Percentiles rank a stretch among this genome's conserved stretches.
These are phyloP conservation scores for Trissolcus basalis DNA, from an alignment of 1,140 invertebrate genomes.

Conservation along the genomic window DNA sequence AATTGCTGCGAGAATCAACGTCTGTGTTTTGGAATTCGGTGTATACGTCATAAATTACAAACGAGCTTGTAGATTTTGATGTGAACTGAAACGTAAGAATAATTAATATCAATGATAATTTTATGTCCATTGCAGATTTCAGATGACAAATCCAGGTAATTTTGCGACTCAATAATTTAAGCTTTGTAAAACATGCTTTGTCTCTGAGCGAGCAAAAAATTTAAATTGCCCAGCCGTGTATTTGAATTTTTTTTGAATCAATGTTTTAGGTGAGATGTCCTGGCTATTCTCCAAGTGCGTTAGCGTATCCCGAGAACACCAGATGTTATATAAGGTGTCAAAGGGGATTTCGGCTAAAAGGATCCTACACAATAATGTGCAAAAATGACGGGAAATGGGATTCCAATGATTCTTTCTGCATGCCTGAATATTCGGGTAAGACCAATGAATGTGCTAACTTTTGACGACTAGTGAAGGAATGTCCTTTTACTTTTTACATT, in stretches of 20 bases:
- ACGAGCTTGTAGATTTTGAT: background rate
- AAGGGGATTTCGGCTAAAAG: conserved; percentile 75
- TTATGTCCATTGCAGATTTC: background rate
- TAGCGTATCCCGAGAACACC: conserved; percentile 72
- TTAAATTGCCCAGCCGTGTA: background rate
- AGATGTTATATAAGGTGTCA: conserved; percentile 79
- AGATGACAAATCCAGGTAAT: background rate
- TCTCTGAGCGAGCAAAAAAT: background rate
- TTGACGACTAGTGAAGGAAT: conserved; percentile 8
- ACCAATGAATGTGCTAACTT: background rate
- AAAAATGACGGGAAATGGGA: conserved; percentile 77
- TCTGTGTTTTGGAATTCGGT: background rate
- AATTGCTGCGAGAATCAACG: background rate
- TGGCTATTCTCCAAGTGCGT: conserved; percentile 64
- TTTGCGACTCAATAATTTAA: background rate
- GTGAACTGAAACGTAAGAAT: background rate
- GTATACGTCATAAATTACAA: background rate
- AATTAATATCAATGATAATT: background rate
- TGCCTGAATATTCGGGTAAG: conserved; percentile 51
- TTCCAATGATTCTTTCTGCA: conserved; percentile 73
- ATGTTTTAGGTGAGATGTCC: conserved; percentile 66
- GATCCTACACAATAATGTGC: conserved; percentile 75
- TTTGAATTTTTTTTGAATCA: background rate
- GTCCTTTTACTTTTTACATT: background rate
- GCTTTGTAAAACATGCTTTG: background rate